Percentiles rank a stretch among this genome's conserved stretches.
These are phyloP conservation scores for Lepus oiostolus DNA, from an alignment of 2,797 vertebrate genomes.

Conservation along the genomic window DNA sequence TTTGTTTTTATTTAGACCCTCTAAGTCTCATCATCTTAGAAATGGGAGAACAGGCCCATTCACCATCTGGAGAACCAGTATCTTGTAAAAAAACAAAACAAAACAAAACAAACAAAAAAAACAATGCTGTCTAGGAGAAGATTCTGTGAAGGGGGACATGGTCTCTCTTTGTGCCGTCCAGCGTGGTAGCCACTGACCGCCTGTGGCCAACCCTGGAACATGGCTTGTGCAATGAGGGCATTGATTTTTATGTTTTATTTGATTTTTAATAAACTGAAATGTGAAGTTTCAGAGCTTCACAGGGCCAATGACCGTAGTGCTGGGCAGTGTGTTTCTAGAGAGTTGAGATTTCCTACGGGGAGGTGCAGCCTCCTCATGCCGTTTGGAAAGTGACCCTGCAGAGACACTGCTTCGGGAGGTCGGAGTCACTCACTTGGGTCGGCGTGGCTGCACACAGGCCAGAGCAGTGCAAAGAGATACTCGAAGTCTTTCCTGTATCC, in stretches of 20 bases:
- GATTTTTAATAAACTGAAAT: not conserved
- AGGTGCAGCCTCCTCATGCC: not conserved
- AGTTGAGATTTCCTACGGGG: not conserved
- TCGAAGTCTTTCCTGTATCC: accelerated
- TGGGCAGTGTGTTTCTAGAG: not conserved
- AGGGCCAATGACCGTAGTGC: not conserved
- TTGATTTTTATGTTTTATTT: not conserved
- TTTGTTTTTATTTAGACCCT: not conserved
- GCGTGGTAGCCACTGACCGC: not conserved
- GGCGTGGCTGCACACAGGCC: not conserved
- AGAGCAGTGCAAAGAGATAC: not conserved
- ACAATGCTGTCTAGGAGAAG: accelerated
- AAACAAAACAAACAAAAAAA: no score
- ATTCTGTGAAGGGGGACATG: not conserved
- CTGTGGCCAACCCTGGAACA: not conserved
- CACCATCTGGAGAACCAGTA: not conserved
- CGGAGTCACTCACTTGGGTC: not conserved
- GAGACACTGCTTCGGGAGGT: not conserved
- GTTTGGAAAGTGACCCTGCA: not conserved
- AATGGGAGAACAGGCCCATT: not conserved
- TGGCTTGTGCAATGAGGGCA: not conserved
- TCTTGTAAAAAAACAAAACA: not conserved
- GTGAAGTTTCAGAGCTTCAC: not conserved
- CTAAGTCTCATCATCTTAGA: not conserved
- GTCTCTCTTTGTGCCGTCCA: not conserved